Base-by-base conservation (phyloP, 1,140 invertebrate genomes). In the Brachionus koreanus region DNA sequence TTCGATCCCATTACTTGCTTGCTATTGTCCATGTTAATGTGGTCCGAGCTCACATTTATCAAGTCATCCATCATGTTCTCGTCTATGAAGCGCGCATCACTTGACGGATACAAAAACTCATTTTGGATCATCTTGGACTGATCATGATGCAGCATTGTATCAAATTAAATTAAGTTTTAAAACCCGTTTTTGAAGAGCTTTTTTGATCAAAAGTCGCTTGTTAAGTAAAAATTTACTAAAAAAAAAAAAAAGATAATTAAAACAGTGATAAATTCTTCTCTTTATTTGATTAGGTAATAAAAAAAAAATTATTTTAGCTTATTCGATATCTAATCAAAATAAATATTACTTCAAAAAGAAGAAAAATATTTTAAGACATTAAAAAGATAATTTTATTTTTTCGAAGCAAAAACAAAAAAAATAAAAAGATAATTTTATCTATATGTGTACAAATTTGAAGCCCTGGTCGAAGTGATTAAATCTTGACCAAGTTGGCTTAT, bases 131-230 rank as follows among this genome's bases (percentile, higher is more conserved):
- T 33, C 25, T 74, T 74, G 4, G 39, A 9, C 25, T 74, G 69
- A 46, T 74, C 69, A 74, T 74, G 69, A 46, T 74, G 69, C 69
- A 74, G 23, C 69, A 74, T 74, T 74, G 23, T 74, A 69, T 5
- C 25, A 65, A 65, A 33, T 37, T 69, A 39, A 69, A 39, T 39
- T 39, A 39, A 19, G 9, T 37, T 65, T 33, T 1, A 65, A 37
- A 69, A 69, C 65, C 65, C 37, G 65, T 69, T 69, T 69, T 69
- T n/a, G 35, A 19, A 39, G 37, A 39, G 37, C 16, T 16, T 42
- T 6, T 19, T 39, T 16, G 37, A 39, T 19, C 16, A 69, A 42
- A 69, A 19, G 37, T 35, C 10, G 65, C 35, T 39, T 69, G 16
- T 37, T 16, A 16, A 4, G 37, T 37, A 69, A 19, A 37, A 37